Base-by-base conservation (phyloP, 1,140 invertebrate genomes). In the Doryteuthis pealeii region DNA sequence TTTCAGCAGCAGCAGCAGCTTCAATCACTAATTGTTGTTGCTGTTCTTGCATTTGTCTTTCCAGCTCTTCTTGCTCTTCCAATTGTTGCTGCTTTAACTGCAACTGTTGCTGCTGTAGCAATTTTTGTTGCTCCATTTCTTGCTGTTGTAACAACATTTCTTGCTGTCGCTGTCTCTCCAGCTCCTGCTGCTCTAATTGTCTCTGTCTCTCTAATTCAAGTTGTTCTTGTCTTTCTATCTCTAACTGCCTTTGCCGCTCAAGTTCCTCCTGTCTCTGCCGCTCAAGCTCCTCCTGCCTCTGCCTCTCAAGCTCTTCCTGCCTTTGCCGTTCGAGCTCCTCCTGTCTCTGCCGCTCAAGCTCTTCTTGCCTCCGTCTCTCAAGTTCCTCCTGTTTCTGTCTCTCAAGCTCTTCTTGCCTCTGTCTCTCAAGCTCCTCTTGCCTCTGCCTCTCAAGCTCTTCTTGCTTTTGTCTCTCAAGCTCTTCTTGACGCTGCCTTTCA, bases 1-100 rank as follows among this genome's bases (percentile, higher is more conserved):
- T 62, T 28, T 62, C 54, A 14, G 54, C 54, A 14, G 54, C 54
- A 62, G 54, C 54, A 15, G 54, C 54, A 14, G 54, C 54, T 62
- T 62, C 54, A 62, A 62, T 62, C 5, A 62, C 54, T 28, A 62
- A n/a, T 62, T 62, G 54, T 62, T 62, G 54, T 6, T 62, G 54
- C 54, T 62, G 54, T 22, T 62, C 22, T 62, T 62, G 22, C 54
- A 62, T 22, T 62, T 62, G 54, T 58, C 54, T 22, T 62, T 62
- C 54, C 54, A 62, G 54, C 1, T 62, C 54, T 62, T 62, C 22
- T 62, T 62, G 54, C 5, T 28, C 1, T 6, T 62, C 54, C 5
- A 62, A 8, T 18, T 62, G 22, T 62, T 22, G 22, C 18, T 62
- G 54, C 26, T 62, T 22, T 62, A 2, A 28, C 18, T 62, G 22